Conservation (phyloP, 2,888 invertebrate species). For the Drymonia ruficornis region DNA sequence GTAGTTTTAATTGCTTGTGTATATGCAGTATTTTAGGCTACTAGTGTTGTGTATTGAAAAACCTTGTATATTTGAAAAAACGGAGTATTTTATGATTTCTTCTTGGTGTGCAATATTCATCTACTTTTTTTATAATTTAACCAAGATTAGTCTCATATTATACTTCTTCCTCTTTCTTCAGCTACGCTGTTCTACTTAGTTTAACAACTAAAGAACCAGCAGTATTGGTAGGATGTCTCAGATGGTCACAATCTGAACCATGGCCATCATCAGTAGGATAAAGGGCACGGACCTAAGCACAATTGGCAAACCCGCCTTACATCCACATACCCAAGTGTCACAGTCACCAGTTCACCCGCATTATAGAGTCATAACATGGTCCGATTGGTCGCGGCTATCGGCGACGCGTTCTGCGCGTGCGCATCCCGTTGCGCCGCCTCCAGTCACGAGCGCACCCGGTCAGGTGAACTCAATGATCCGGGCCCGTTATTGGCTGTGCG, state of each 20-base stretch:
- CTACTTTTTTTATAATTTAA: too few species aligned
- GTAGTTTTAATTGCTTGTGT: too few species aligned
- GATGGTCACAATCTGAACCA: neutral
- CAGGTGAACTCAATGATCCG: conserved; percentile 5
- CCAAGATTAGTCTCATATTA: too few species aligned
- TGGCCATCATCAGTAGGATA: neutral
- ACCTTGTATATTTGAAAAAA: too few species aligned
- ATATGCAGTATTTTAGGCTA: too few species aligned
- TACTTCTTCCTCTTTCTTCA: too few species aligned
- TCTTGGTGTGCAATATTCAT: too few species aligned
- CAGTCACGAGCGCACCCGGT: conserved; percentile 5
- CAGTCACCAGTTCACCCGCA: neutral
- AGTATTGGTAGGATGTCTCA: too few species aligned
- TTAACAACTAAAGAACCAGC: too few species aligned
- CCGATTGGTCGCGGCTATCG: conserved; percentile 7
- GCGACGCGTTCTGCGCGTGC: conserved; percentile 3
- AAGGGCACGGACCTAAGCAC: neutral
- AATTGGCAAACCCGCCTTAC: neutral
- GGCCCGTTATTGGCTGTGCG: conserved; percentile 4
- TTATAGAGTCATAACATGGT: conserved; percentile 1
- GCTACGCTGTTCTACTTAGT: too few species aligned
- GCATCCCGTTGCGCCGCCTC: conserved; percentile 5
- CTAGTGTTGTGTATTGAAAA: too few species aligned
- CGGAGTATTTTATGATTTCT: too few species aligned
- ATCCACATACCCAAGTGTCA: neutral